Evolutionary conservation across 2,888 invertebrate species (phyloP).

Genomic region (Argyra leucocephala): DNA sequence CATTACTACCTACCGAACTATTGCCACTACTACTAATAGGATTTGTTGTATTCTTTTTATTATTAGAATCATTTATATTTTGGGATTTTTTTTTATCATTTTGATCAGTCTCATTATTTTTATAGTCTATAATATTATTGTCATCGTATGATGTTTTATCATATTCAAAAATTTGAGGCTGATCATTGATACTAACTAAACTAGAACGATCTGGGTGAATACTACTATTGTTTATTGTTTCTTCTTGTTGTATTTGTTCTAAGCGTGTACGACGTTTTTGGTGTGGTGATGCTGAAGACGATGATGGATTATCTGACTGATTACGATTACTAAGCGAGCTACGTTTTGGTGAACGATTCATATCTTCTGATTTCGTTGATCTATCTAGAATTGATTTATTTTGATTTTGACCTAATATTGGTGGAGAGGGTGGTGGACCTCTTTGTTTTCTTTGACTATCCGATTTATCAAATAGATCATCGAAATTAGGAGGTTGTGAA

Average conservation of each 20-base stretch:
- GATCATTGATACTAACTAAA: conserved; percentile 48
- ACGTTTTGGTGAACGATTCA: conserved; percentile 7
- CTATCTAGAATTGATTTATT: background rate
- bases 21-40: conserved; percentile 25
- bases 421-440: background rate
- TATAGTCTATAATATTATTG: conserved; percentile 5
- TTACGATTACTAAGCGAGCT: conserved; percentile 1
- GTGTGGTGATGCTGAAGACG: background rate
- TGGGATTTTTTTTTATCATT: background rate
- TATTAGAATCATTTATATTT: conserved; percentile 21
- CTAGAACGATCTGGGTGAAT: conserved; percentile 34
- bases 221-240: conserved; percentile 19
- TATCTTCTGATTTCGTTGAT: background rate
- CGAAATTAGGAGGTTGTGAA: conserved; percentile 4
- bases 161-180: conserved; percentile 48
- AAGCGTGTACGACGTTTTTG: conserved; percentile 23
- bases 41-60: conserved; percentile 22
- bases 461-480: conserved; percentile 3
- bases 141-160: conserved; percentile 29
- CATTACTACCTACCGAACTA: conserved; percentile 46
- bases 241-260: conserved; percentile 28
- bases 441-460: background rate
- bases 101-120: conserved; percentile 3
- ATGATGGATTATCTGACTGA: conserved; percentile 8
- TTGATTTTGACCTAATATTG: background rate